A percentile compares a stretch with the other conserved stretches of the same genome.
Conservation (phyloP, 2,888 invertebrate genomes). For the Meliscaeva auricollis region DNA sequence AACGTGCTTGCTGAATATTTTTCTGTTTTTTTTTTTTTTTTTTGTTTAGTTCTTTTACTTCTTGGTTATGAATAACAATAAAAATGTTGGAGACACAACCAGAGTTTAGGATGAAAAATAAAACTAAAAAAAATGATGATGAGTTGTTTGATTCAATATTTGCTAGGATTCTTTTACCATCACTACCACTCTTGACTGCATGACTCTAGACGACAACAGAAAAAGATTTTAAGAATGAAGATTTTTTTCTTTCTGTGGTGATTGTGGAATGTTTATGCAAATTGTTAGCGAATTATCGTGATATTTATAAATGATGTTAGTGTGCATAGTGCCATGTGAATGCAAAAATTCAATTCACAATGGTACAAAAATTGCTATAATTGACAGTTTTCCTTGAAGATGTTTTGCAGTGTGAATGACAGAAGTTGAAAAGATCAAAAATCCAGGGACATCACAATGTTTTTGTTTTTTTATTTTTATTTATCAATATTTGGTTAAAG, state of each 20-base stretch:
- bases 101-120: slow-evolving; percentile 26
- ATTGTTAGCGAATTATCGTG: slow-evolving; percentile 75
- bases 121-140: slow-evolving; percentile 57
- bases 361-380: slow-evolving; percentile 55
- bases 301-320: slow-evolving; percentile 73
- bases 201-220: not conserved
- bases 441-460: slow-evolving; percentile 1
- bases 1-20: slow-evolving; percentile 57
- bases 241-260: slow-evolving; percentile 8
- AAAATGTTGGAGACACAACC: slow-evolving; percentile 48
- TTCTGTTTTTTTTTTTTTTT: slow-evolving; percentile 18
- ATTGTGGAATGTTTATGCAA: slow-evolving; percentile 72
- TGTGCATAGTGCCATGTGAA: slow-evolving; percentile 54
- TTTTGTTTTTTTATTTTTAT: too few species aligned
- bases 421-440: not conserved
- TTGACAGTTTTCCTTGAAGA: slow-evolving; percentile 60
- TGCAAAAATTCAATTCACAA: slow-evolving; percentile 45
- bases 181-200: too few species aligned
- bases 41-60: slow-evolving; percentile 24
- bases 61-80: slow-evolving; percentile 75
- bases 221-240: slow-evolving; percentile 17
- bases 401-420: not conserved
- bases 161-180: slow-evolving; percentile 28
- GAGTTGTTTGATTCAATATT: slow-evolving; percentile 65
- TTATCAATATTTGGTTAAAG: not conserved